Evolutionary conservation across 2,888 invertebrate species (phyloP), one percentile per base, ranked within the genome.

Genomic region (Phorcus lineatus): DNA sequence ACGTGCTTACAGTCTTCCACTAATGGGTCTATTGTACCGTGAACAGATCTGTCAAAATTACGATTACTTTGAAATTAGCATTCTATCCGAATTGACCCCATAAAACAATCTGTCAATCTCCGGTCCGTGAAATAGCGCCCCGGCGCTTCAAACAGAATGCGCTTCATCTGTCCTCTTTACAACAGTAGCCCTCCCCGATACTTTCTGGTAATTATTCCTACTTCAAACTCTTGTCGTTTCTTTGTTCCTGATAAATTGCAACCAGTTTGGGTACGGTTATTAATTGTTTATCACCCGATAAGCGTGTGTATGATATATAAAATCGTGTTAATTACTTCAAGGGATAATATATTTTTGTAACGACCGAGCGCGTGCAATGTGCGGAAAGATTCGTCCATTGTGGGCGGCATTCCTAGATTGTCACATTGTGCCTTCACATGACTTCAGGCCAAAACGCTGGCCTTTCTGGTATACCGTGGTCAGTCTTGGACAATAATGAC

Each of bases 301-400:
- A 70, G 70, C 70, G 70, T 70, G 70, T 36, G 70, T 70, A 70
- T 70, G 70, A 70, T 70, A 70, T 70, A 70, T 62, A 62, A 70
- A 28, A n/a, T 36, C 31, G 70, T 3, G 70, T 19, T 70, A 36
- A 70, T 70, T 70, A 70, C 28, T 70, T 70, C 17, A 9, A 1
- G n/a, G 40, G 70, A 70, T 24, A 70, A 70, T 70, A 40, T 24
- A 22, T 24, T 13, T 17, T n/a, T 16, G 40, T 70, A 36, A 70
- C 36, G 70, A 19, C 11, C 19, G 70, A n/a, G n/a, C 36, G 40
- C 19, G 70, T 40, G 70, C 19, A 31, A 11, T 36, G 36, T n/a
- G 40, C 70, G 36, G 70, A 70, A 7, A 4, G 16, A 31, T 16
- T 6, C n/a, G 47, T 47, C 11, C 47, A 47, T 13, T 4, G 47